These are phyloP conservation scores for Seriola rivoliana DNA, from an alignment of 2,113 vertebrate species.

Conservation along the genomic window DNA sequence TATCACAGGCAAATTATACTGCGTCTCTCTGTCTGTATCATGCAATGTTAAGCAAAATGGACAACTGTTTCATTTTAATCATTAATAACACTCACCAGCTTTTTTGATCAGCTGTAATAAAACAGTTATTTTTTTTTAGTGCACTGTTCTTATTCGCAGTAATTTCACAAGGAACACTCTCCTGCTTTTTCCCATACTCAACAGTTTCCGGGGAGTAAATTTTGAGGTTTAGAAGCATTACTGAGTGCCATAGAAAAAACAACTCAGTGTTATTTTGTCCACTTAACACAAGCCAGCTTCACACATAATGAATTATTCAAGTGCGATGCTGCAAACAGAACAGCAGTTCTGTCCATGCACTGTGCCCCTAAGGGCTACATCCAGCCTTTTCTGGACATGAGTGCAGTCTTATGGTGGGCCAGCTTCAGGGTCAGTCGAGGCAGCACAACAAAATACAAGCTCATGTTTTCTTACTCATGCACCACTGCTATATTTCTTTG, in stretches of 20 bases:
- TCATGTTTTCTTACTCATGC: background rate
- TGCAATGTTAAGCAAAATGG: background rate
- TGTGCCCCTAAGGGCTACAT: slow-evolving; percentile 31
- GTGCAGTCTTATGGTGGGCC: background rate
- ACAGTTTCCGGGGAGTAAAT: background rate
- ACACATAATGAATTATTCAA: slow-evolving; percentile 61
- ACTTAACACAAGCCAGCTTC: slow-evolving; percentile 16
- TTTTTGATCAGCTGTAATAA: background rate
- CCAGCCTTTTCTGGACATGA: slow-evolving; percentile 10
- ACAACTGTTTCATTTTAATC: background rate
- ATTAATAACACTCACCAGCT: background rate
- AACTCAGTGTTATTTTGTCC: background rate
- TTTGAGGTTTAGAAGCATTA: background rate
- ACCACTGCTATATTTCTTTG: background rate
- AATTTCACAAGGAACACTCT: background rate
- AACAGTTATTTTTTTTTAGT: no score
- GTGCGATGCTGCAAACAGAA: slow-evolving; percentile 42
- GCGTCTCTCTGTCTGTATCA: background rate
- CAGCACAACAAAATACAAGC: background rate
- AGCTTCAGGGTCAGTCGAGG: slow-evolving; percentile 10
- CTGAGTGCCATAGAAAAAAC: no score
- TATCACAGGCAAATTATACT: background rate
- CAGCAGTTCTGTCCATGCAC: slow-evolving; percentile 18
- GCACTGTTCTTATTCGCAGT: background rate
- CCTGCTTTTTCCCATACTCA: background rate